Conservation (phyloP, 2,797 vertebrate species). For the Galago senegalensis region DNA sequence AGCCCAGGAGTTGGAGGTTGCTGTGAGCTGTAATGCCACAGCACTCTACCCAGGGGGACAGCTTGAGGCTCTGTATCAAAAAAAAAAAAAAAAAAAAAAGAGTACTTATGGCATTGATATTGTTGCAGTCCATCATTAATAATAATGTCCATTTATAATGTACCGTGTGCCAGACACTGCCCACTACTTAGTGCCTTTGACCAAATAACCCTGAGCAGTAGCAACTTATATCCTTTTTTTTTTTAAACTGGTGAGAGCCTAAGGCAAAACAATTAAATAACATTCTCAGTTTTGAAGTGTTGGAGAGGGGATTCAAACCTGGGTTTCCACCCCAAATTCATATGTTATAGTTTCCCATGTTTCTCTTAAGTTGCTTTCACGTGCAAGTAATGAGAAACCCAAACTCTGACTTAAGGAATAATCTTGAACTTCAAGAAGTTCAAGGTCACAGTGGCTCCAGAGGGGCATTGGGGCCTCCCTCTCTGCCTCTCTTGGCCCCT, state of each 20-base stretch:
- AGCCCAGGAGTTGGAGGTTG: no score
- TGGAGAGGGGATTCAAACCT: not conserved
- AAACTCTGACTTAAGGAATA: not conserved
- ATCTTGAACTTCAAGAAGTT: not conserved
- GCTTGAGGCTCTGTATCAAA: no score
- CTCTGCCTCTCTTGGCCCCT: not conserved
- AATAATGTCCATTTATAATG: not conserved
- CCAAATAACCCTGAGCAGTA: not conserved
- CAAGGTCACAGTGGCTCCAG: not conserved
- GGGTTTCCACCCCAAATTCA: not conserved
- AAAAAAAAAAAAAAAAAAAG: conserved; percentile 27
- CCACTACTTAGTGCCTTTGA: not conserved
- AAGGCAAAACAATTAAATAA: not conserved
- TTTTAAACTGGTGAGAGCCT: not conserved
- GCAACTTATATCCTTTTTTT: not conserved
- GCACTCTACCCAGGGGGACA: no score
- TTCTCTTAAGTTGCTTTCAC: not conserved
- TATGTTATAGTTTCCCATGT: not conserved
- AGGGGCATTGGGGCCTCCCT: not conserved
- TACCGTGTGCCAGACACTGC: not conserved
- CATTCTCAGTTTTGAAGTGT: not conserved
- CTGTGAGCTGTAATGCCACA: no score
- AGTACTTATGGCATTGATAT: not conserved
- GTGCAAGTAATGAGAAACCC: not conserved
- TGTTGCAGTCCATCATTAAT: not conserved